Evolutionary conservation across 1,140 invertebrate species (phyloP).

Genomic region (Oryctes rhinoceros): DNA sequence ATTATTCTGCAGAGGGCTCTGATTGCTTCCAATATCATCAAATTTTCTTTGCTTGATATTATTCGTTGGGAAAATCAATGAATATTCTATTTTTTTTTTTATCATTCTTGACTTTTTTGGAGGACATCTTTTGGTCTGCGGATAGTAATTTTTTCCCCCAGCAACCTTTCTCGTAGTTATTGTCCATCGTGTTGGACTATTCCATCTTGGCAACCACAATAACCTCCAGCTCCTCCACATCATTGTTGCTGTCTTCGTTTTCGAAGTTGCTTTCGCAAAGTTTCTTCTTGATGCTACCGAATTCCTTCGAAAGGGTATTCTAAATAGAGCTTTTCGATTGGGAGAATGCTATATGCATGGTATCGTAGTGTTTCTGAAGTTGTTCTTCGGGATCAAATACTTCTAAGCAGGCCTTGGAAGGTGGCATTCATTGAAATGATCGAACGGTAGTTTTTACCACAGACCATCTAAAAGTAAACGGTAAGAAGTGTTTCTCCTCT

Average conservation of each 20-base stretch:
- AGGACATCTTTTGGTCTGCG: constrained; percentile 19
- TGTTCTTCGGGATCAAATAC: constrained; percentile 66
- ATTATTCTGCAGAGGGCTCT: constrained; percentile 47
- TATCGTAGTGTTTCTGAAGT: constrained; percentile 64
- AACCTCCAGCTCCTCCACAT: constrained; percentile 2
- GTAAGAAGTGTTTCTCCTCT: constrained; percentile 59
- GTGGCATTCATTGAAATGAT: constrained; percentile 71
- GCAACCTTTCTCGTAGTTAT: constrained; percentile 54
- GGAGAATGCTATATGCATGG: constrained; percentile 56
- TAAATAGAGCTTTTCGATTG: constrained; percentile 1
- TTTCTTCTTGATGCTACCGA: constrained; percentile 17
- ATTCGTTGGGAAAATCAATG: background rate
- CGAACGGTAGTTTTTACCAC: constrained; percentile 69
- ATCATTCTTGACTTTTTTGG: background rate
- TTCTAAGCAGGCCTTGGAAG: constrained; percentile 68
- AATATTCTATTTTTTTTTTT: constrained; percentile 7
- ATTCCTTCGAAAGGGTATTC: background rate
- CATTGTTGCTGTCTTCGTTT: constrained; percentile 28
- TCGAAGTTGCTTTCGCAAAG: constrained; percentile 39
- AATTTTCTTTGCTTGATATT: background rate
- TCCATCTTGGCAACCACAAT: background rate
- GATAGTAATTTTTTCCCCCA: constrained; percentile 47
- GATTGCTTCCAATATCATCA: background rate
- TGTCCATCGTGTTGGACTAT: constrained; percentile 23
- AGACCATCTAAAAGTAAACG: constrained; percentile 68